Base-by-base conservation (phyloP, 2,797 vertebrate species). In the Nothura maculosa region DNA sequence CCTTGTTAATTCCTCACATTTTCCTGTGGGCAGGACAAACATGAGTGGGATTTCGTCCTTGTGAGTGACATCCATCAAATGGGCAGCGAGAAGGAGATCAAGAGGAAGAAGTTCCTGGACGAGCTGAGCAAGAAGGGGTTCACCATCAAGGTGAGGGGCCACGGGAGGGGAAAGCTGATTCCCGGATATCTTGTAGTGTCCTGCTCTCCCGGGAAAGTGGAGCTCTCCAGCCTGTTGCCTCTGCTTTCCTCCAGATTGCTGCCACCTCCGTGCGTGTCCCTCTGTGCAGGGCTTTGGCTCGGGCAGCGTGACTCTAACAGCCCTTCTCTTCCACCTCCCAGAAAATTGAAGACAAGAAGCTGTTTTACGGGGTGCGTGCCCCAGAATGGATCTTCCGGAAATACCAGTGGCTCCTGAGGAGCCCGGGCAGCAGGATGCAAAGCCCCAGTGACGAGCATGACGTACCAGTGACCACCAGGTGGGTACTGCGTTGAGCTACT, bases 301-400 rank as follows among this genome's bases (percentile, higher is more conserved):
- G 30, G 28, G 25, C 48, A 3, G 24, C 20, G 1, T 24, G 3
- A 3, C 30, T 81, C 62, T 73, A 45, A 79, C 40, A 75, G 47
- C 45, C 6, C 9, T 58, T 66, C 60, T 83, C 32, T 85, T 70
- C 34, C 30, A 7, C 17, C 38, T 21, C 2, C 52, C 52, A 98
- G 98, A 88, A 80, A 93, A 92, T 92, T 10, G 66, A 94, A 74
- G 97, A 97, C 58, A 84, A 97, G 4, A 98, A 98, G 16, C 72
- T 98, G 12, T 99, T 98, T 96, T 98, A 98, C 57, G 99, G 99
- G 30, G 97, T 99, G 72, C 97, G 97, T 93, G 99, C 99, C 0
- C 98, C 98, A 0, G 92, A 85, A 43, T 92, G 97, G 9, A 91
- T 98, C 74, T 99, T 99, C 85, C 94, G 87, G 64, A 98, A 98